These are phyloP conservation scores for Ctenoplectra terminalis DNA, from an alignment of 1,140 invertebrate species.

Conservation along the genomic window DNA sequence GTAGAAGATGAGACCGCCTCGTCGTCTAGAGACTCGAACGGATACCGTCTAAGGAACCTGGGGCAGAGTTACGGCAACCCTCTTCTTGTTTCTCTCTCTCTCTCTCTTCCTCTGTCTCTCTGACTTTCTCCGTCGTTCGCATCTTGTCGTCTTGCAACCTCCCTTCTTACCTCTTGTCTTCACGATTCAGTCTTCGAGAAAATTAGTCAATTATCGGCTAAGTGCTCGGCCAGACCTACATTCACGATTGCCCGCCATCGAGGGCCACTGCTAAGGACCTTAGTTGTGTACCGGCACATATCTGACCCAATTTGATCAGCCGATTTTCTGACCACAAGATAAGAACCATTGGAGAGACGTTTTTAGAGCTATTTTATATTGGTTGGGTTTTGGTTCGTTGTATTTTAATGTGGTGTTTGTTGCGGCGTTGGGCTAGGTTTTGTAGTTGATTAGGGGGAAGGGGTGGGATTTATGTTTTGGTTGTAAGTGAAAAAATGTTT, in stretches of 20 bases:
- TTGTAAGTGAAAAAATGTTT: too few relatives aligned
- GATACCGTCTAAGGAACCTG: conserved; percentile 57
- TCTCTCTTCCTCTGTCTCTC: conserved; percentile 26
- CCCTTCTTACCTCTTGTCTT: conserved; percentile 46
- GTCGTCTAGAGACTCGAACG: conserved; percentile 61
- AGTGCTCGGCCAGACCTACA: conserved; percentile 80
- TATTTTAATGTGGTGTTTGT: background rate
- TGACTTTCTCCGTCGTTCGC: background rate
- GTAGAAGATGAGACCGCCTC: conserved; percentile 64
- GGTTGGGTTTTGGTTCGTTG: background rate
- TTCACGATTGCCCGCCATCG: conserved; percentile 68
- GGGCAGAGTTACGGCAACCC: conserved; percentile 44
- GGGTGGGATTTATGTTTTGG: too few relatives aligned
- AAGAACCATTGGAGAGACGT: too few relatives aligned
- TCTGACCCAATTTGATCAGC: conserved; percentile 50
- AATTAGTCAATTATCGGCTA: conserved; percentile 83
- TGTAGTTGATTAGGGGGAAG: too few relatives aligned
- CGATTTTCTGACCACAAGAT: background rate
- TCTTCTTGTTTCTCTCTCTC: conserved; percentile 14
- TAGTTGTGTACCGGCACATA: conserved; percentile 44
- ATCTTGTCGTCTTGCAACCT: background rate
- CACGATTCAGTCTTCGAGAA: conserved; percentile 69
- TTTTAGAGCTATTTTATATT: background rate
- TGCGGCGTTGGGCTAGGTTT: too few relatives aligned
- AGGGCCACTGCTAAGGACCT: conserved; percentile 30